Evolutionary conservation across 2,888 invertebrate species (phyloP).

Genomic region (Monochamus alternatus): DNA sequence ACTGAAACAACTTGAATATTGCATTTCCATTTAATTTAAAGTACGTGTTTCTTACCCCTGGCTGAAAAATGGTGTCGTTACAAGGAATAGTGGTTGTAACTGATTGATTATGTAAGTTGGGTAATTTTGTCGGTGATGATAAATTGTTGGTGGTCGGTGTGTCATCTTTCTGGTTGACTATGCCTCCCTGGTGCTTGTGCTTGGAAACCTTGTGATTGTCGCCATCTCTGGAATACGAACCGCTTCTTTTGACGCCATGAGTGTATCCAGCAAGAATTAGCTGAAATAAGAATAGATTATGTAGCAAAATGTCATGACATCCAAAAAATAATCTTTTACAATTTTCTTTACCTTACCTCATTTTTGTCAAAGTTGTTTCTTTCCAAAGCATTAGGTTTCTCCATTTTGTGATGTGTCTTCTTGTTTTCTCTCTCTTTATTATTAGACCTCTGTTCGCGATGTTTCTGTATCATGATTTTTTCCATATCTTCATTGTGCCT

Average conservation of each 20-base stretch:
- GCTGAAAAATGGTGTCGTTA: slow-evolving; percentile 55
- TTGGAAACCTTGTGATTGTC: slow-evolving; percentile 75
- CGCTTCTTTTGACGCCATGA: slow-evolving; percentile 77
- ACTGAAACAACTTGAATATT: slow-evolving; percentile 50
- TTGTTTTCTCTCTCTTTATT: slow-evolving; percentile 70
- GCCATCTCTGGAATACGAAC: slow-evolving; percentile 77
- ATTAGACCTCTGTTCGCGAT: slow-evolving; percentile 76
- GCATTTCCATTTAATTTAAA: not conserved
- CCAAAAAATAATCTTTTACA: not conserved
- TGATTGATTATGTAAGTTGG: slow-evolving; percentile 43
- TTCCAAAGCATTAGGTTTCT: slow-evolving; percentile 51
- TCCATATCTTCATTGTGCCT: slow-evolving; percentile 91
- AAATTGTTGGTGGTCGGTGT: slow-evolving; percentile 13
- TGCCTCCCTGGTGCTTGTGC: slow-evolving; percentile 70
- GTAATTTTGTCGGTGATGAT: slow-evolving; percentile 39
- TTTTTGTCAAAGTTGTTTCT: slow-evolving; percentile 55
- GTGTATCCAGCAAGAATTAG: slow-evolving; percentile 51
- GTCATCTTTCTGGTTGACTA: slow-evolving; percentile 49
- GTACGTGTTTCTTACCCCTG: slow-evolving; percentile 55
- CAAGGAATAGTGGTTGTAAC: slow-evolving; percentile 30
- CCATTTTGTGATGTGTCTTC: slow-evolving; percentile 60
- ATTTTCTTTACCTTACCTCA: slow-evolving; percentile 49
- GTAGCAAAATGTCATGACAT: not conserved
- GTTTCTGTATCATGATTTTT: slow-evolving; percentile 81
- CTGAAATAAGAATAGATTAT: slow-evolving; percentile 27